Conservation (phyloP, 2,888 invertebrate genomes). For the Melanchra persicariae region DNA sequence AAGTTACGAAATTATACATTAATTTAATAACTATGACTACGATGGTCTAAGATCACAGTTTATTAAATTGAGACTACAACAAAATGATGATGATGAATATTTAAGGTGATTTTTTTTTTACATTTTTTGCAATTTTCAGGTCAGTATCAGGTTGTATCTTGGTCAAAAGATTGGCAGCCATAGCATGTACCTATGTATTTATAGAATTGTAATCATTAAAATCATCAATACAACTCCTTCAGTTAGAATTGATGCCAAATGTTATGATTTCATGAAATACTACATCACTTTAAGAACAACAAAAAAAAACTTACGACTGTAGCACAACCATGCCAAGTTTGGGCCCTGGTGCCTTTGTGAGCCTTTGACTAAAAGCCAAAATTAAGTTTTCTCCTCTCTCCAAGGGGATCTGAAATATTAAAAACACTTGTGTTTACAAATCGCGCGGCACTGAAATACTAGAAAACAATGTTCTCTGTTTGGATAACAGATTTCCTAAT, state of each 20-base stretch:
- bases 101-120: no score
- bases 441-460: neutral
- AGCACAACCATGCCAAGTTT: slow-evolving; percentile 95
- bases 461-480: neutral
- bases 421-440: neutral
- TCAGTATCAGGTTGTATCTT: no score
- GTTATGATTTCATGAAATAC: no score
- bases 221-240: no score
- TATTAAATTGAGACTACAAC: neutral
- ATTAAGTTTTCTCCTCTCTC: slow-evolving; percentile 97
- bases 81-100: neutral
- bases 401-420: slow-evolving; percentile 92
- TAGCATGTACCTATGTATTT: no score
- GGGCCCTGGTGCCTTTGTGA: slow-evolving; percentile 96
- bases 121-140: no score
- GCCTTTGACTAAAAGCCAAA: slow-evolving; percentile 97
- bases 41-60: neutral
- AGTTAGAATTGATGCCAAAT: no score
- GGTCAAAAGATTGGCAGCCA: no score
- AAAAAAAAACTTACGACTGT: slow-evolving; percentile 93
- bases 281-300: neutral
- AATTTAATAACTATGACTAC: neutral
- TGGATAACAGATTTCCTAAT: neutral
- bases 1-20: neutral
- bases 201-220: no score